Conservation (phyloP, 2,113 vertebrate species). For the Columba livia region DNA sequence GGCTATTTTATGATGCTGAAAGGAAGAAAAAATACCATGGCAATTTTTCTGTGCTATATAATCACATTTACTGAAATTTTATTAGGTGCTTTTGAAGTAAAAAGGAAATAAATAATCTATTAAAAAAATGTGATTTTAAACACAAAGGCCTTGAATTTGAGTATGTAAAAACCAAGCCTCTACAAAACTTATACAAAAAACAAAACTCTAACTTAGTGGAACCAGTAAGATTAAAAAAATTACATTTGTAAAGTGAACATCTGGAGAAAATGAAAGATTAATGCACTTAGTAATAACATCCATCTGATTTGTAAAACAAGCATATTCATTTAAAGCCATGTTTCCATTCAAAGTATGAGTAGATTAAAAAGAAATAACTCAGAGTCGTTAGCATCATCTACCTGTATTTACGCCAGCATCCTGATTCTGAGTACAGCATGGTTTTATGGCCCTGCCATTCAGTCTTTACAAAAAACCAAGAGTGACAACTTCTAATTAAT, state of each 20-base stretch:
- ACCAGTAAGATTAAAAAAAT: slow-evolving; percentile 62
- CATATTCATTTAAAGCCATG: slow-evolving; percentile 47
- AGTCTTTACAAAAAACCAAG: neutral
- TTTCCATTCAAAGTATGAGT: slow-evolving; percentile 30
- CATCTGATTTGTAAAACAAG: slow-evolving; percentile 57
- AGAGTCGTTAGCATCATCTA: neutral
- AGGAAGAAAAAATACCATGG: slow-evolving; percentile 35
- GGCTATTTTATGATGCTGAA: neutral
- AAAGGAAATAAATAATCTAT: slow-evolving; percentile 44
- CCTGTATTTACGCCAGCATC: neutral
- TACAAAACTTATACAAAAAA: too few relatives aligned
- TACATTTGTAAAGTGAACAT: slow-evolving; percentile 49
- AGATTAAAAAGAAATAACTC: slow-evolving; percentile 50
- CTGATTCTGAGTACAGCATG: neutral
- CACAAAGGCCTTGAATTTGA: slow-evolving; percentile 26
- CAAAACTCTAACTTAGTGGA: slow-evolving; percentile 59
- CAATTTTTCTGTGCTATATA: slow-evolving; percentile 36
- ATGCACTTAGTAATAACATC: slow-evolving; percentile 58
- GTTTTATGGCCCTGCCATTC: neutral
- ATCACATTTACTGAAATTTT: slow-evolving; percentile 40
- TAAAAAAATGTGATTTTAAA: slow-evolving; percentile 43
- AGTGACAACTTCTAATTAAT: slow-evolving; percentile 29
- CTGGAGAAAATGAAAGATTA: slow-evolving; percentile 44
- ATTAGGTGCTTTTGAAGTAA: slow-evolving; percentile 44
- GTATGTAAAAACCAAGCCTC: neutral